Conservation (phyloP, 2,888 invertebrate species). For the Cephalotes varians region DNA sequence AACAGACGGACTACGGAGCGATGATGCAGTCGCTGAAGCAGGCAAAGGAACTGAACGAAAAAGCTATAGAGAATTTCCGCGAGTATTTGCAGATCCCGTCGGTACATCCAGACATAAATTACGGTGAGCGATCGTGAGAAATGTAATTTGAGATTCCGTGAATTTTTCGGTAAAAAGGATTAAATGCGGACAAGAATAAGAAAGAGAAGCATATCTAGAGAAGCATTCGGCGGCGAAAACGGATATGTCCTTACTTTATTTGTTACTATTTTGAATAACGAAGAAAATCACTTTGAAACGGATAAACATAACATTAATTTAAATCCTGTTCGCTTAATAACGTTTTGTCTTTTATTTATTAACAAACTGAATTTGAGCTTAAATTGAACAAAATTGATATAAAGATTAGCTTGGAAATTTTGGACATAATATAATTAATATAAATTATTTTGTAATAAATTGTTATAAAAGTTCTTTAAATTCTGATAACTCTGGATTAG, state of each 20-base stretch:
- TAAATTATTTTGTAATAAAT: too few relatives aligned
- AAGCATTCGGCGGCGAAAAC: conserved; percentile 4
- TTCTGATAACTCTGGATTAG: too few relatives aligned
- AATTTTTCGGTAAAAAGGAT: neutral
- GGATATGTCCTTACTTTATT: neutral
- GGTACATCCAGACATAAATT: conserved; percentile 95
- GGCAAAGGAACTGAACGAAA: conserved; percentile 85
- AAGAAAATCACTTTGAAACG: neutral
- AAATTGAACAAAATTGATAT: neutral
- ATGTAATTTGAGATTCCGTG: neutral
- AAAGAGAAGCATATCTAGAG: conserved; percentile 12
- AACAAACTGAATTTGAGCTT: neutral
- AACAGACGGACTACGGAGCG: conserved; percentile 52
- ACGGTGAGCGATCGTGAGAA: conserved; percentile 89
- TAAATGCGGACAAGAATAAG: neutral
- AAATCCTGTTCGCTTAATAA: neutral
- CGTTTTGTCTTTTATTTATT: neutral
- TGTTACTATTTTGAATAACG: neutral
- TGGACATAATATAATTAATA: neutral
- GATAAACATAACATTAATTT: neutral
- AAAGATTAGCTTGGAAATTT: neutral
- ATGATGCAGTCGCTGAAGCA: conserved; percentile 74
- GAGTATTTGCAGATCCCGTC: conserved; percentile 95
- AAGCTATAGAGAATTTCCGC: conserved; percentile 92
- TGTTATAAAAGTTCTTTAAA: too few relatives aligned